Conservation (phyloP, 2,888 invertebrate genomes). For the Diabrotica balteata region DNA sequence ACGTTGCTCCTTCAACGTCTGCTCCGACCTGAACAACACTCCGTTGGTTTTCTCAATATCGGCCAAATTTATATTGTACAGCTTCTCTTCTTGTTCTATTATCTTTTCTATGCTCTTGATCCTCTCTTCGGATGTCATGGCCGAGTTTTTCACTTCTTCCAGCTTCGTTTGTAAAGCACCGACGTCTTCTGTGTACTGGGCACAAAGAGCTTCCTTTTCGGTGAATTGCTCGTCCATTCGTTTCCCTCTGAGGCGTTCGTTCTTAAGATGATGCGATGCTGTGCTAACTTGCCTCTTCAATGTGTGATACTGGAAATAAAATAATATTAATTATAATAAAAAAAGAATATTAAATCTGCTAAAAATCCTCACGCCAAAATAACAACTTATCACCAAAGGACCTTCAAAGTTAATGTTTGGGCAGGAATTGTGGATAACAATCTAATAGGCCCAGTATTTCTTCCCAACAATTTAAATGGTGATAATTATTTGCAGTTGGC, state of each 20-base stretch:
- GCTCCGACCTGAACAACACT: constrained; percentile 37
- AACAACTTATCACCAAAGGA: too few relatives aligned
- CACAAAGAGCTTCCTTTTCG: constrained; percentile 41
- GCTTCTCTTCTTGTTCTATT: constrained; percentile 64
- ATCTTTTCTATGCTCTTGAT: constrained; percentile 68
- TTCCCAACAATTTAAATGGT: too few relatives aligned
- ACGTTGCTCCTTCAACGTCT: constrained; percentile 41
- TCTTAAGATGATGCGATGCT: constrained; percentile 55
- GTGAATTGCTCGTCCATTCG: constrained; percentile 45
- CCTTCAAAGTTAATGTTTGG: too few relatives aligned
- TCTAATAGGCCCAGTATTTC: too few relatives aligned
- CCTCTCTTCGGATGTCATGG: constrained; percentile 61
- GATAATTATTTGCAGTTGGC: too few relatives aligned
- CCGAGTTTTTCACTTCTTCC: constrained; percentile 62
- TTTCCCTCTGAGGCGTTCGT: constrained; percentile 50
- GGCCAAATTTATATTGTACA: constrained; percentile 34
- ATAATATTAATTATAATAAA: neutral
- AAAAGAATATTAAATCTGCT: neutral
- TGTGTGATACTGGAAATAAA: constrained; percentile 58
- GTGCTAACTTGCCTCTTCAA: constrained; percentile 63
- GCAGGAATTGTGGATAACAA: too few relatives aligned
- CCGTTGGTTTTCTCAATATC: constrained; percentile 45
- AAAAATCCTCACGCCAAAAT: too few relatives aligned
- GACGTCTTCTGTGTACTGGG: constrained; percentile 43
- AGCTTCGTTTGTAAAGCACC: constrained; percentile 62